Evolutionary conservation across 2,113 vertebrate genomes (phyloP).

Genomic region (Anas platyrhynchos): DNA sequence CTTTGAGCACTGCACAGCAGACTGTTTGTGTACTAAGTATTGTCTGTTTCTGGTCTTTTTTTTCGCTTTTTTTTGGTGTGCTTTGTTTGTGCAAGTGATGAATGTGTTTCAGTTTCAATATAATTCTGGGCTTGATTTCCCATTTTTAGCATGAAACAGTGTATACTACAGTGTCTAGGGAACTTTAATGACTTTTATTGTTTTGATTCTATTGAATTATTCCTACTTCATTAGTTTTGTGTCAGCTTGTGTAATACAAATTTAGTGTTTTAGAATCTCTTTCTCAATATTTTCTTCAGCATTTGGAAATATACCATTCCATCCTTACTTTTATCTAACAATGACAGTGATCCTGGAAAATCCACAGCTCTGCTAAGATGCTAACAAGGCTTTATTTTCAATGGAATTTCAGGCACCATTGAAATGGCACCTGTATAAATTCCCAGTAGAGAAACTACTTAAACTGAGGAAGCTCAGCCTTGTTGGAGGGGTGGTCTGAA

Average conservation of each 20-base stretch:
- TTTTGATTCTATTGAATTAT: neutral
- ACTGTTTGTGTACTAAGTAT: slow-evolving; percentile 8
- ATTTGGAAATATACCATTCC: neutral
- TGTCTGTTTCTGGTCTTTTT: slow-evolving; percentile 34
- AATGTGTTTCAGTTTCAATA: neutral
- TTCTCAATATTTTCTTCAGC: neutral
- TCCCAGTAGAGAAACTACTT: neutral
- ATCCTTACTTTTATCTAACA: neutral
- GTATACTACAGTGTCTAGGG: neutral
- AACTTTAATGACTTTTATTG: neutral
- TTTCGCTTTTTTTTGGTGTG: neutral
- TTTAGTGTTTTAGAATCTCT: neutral
- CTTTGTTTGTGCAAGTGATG: slow-evolving; percentile 39
- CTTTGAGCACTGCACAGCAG: neutral
- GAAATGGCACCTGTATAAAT: neutral
- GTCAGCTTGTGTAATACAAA: neutral
- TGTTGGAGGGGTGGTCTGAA: neutral
- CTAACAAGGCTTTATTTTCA: neutral
- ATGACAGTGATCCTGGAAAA: neutral
- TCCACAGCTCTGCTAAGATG: neutral
- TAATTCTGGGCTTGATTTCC: slow-evolving; percentile 47
- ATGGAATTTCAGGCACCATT: neutral
- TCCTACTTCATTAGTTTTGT: neutral
- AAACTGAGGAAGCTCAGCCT: neutral
- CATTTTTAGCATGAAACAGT: slow-evolving; percentile 35